A percentile compares a stretch with the other conserved stretches of the same genome.
phyloP scores from a whole-genome alignment of 1,140 invertebrate genomes.

The Samia ricini region DNA sequence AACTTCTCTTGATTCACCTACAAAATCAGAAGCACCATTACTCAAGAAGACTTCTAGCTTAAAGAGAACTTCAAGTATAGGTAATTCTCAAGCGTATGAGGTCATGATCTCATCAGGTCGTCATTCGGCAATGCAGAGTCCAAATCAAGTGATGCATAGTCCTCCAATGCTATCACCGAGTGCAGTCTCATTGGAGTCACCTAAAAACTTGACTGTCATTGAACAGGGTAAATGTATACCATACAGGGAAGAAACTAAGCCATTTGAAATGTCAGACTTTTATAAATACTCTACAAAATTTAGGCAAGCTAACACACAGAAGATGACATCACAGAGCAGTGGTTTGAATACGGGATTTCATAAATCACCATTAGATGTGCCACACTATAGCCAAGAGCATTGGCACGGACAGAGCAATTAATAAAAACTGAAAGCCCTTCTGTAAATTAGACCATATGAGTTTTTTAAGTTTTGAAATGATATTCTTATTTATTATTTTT shows the following conservation, averaged over 20 bases:
- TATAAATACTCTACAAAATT: conserved; percentile 98
- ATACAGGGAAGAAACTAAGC: conserved; percentile 95
- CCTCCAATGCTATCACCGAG: conserved; percentile 60
- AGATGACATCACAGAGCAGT: conserved; percentile 34
- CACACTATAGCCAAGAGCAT: conserved; percentile 55
- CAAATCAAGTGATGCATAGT: conserved; percentile 54
- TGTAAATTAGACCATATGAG: background rate
- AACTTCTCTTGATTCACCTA: conserved; percentile 82
- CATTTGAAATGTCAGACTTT: conserved; percentile 98
- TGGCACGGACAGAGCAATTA: conserved; percentile 52
- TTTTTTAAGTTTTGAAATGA: background rate
- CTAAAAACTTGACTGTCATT: conserved; percentile 90
- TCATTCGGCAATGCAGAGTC: conserved; percentile 65
- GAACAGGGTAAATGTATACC: conserved; percentile 93
- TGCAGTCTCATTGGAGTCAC: conserved; percentile 83
- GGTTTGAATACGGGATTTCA: conserved; percentile 47
- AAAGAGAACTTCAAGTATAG: conserved; percentile 67
- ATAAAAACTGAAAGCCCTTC: conserved; percentile 11
- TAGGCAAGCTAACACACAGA: conserved; percentile 79
- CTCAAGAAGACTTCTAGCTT: conserved; percentile 62
- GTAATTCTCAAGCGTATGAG: conserved; percentile 65
- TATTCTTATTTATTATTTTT: background rate
- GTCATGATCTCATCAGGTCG: conserved; percentile 64
- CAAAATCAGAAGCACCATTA: conserved; percentile 53
- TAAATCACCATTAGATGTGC: conserved; percentile 61